These are phyloP conservation scores for Butorides virescens DNA, from an alignment of 2,113 vertebrate species.

Conservation along the genomic window DNA sequence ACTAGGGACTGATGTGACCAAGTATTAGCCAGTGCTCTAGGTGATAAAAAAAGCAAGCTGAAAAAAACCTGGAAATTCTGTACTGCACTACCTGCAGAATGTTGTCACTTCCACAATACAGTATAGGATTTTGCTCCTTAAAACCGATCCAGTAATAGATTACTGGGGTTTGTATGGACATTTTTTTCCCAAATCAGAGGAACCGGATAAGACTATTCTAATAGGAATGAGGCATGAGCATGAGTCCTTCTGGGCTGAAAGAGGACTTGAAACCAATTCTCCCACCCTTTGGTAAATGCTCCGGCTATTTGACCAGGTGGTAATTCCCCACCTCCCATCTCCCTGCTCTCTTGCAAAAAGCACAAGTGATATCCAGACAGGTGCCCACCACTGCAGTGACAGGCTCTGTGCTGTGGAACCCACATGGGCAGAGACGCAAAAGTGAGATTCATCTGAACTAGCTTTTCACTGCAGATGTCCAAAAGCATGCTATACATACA, in stretches of 20 bases:
- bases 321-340: background rate
- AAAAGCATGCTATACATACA: background rate
- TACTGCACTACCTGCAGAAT: background rate
- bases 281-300: background rate
- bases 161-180: background rate
- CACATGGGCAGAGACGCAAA: fast-evolving
- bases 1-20: background rate
- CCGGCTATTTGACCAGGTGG: background rate
- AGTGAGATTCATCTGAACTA: background rate
- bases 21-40: background rate
- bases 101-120: background rate
- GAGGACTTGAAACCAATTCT: background rate
- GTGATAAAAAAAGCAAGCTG: background rate
- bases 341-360: background rate
- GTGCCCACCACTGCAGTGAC: background rate
- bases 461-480: background rate
- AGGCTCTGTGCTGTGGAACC: fast-evolving
- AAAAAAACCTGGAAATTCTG: background rate
- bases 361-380: background rate
- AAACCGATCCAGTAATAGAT: background rate
- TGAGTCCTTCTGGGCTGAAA: background rate
- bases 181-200: background rate
- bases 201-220: background rate
- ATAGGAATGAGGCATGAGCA: background rate
- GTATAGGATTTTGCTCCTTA: background rate